Base-by-base conservation (phyloP, 2,888 invertebrate genomes). In the Matsumyia berberina region DNA sequence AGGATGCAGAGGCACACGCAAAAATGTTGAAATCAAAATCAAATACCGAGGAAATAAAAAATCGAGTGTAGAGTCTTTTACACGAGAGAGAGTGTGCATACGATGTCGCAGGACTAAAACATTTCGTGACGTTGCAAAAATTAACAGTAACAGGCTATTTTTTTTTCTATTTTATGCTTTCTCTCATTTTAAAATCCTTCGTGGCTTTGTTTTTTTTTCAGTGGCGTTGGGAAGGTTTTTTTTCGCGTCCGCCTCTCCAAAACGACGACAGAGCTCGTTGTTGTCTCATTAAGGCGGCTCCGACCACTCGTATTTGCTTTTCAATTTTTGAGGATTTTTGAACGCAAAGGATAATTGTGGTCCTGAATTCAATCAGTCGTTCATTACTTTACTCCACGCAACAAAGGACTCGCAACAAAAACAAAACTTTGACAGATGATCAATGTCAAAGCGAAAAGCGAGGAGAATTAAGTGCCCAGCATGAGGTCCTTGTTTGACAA, bases 51-150 rank as follows among this genome's bases (percentile, higher is more conserved):
- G 17, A 11, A 12, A 44, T 29, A 58, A 69, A 72, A 67, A 62
- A 62, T 62, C 24, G 57, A 12, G 24, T 29, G 42, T 35, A 37
- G 12, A 49, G 37, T 57, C 55, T 29, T 60, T 62, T 69, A 62
- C n/a, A n/a, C n/a, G n/a, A n/a, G n/a, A n/a, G n/a, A n/a, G n/a
- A n/a, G n/a, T 35, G 58, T 76, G 80, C 80, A 80, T 76, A 70
- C 66, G 55, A 46, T 62, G 76, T 35, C 58, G 66, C 66, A 85
- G 80, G 80, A 85, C 85, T 85, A 85, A 85, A 85, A 85, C 80
- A 74, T 85, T 85, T 80, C 85, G 85, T 85, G 85, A 85, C 73
- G 74, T 80, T 80, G 85, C 85, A 85, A 85, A 85, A 85, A 85
- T 85, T 85, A 85, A 80, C 80, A 76, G 74, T 85, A 39, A 58